These are phyloP conservation scores for Drosophila tropicalis DNA, from an alignment of 1,140 invertebrate species.

Conservation along the genomic window DNA sequence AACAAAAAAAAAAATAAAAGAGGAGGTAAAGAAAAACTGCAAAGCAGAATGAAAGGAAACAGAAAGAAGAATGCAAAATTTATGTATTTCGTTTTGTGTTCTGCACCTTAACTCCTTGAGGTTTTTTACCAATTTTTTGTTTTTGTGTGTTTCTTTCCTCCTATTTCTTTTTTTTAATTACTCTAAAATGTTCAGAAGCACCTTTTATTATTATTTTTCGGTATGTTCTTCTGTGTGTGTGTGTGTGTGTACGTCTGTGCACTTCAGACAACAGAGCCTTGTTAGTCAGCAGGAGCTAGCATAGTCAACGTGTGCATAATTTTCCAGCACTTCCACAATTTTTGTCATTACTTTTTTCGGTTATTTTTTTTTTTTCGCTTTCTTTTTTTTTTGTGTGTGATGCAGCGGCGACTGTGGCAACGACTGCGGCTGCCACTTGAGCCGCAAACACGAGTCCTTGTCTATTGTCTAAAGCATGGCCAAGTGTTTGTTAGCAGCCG, in stretches of 20 bases:
- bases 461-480: constrained; percentile 81
- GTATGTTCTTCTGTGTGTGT: constrained; percentile 1
- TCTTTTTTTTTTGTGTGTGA: constrained; percentile 27
- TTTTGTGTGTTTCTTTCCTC: constrained; percentile 13
- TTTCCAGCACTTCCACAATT: constrained; percentile 77
- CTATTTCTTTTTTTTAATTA: constrained; percentile 80
- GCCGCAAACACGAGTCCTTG: constrained; percentile 76
- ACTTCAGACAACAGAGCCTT: constrained; percentile 67
- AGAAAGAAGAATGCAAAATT: constrained; percentile 50
- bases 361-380: constrained; percentile 47
- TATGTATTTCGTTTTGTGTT: constrained; percentile 52
- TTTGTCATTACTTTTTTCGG: constrained; percentile 79
- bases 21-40: constrained; percentile 4
- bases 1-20: constrained; percentile 19
- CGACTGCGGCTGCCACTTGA: constrained; percentile 71
- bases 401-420: constrained; percentile 32
- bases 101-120: constrained; percentile 69
- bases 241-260: constrained; percentile 30
- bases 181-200: constrained; percentile 78
- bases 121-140: constrained; percentile 29
- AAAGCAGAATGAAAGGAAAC: neutral
- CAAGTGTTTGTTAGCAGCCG: constrained; percentile 78
- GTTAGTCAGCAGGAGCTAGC: constrained; percentile 33
- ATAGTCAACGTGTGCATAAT: constrained; percentile 72
- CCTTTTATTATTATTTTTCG: constrained; percentile 69